phyloP scores from a whole-genome alignment of 1,140 invertebrate species.

The Planococcus citri region DNA sequence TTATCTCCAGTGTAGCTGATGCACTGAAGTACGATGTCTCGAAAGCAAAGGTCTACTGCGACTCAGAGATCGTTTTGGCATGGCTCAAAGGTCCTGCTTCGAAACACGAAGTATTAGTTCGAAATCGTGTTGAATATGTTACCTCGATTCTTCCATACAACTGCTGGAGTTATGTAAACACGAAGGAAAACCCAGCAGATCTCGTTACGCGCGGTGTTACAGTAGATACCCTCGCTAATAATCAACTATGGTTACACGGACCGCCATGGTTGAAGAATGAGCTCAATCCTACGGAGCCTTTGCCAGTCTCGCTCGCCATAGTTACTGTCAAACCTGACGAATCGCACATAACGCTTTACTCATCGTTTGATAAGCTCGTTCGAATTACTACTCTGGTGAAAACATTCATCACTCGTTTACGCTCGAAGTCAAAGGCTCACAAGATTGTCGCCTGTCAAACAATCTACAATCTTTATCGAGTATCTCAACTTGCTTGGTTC shows the following conservation, averaged over 20 bases:
- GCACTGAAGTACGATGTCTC: background rate
- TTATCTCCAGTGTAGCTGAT: conserved; percentile 26
- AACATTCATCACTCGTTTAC: background rate
- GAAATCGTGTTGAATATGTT: conserved; percentile 32
- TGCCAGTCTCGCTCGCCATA: background rate
- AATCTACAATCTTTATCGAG: no score
- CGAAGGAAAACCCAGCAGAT: conserved; percentile 32
- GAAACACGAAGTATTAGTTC: conserved; percentile 28
- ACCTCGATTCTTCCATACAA: conserved; percentile 24
- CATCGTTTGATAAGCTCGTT: background rate
- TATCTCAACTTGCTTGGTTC: no score
- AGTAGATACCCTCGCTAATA: conserved; percentile 26
- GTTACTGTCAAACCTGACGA: background rate
- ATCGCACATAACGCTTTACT: background rate
- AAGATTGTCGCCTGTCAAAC: no score
- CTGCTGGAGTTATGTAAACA: conserved; percentile 28
- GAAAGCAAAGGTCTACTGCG: conserved; percentile 23
- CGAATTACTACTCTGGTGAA: background rate
- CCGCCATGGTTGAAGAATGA: conserved; percentile 25
- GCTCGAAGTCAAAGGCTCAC: no score
- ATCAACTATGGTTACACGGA: conserved; percentile 32
- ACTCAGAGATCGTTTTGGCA: conserved; percentile 25
- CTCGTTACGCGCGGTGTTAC: conserved; percentile 29
- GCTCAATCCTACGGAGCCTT: background rate
- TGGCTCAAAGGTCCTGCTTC: conserved; percentile 22